Conservation (phyloP, 2,797 vertebrate genomes). For the Phrynocephalus forsythii region DNA sequence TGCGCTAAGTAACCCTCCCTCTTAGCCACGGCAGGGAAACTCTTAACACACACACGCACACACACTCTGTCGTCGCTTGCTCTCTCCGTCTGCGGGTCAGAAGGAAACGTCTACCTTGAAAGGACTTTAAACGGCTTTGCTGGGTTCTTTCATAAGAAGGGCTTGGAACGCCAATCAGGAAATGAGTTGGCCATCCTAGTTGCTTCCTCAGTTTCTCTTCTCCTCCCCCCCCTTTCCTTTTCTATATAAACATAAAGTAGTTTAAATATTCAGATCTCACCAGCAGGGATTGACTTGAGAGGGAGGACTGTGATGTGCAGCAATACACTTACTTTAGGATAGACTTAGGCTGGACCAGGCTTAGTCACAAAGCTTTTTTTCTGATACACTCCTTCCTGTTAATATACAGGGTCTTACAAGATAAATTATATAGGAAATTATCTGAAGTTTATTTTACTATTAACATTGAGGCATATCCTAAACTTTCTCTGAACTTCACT, state of each 20-base stretch:
- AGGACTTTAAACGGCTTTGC: slow-evolving; percentile 33
- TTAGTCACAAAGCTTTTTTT: background rate
- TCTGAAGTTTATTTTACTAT: background rate
- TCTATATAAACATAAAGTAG: background rate
- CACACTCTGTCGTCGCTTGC: background rate
- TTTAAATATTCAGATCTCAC: background rate
- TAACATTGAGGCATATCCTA: background rate
- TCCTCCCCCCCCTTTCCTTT: background rate
- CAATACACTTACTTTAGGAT: background rate
- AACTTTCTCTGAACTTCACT: background rate
- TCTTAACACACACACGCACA: background rate
- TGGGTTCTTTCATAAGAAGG: slow-evolving; percentile 4
- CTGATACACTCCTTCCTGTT: slow-evolving; percentile 4
- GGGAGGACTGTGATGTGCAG: background rate
- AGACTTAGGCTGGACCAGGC: background rate
- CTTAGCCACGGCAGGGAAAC: background rate
- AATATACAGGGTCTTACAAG: slow-evolving; percentile 7
- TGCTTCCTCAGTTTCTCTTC: background rate
- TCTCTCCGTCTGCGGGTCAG: background rate
- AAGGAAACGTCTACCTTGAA: slow-evolving; percentile 19
- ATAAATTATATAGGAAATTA: slow-evolving; percentile 20
- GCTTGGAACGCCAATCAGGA: background rate
- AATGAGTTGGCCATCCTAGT: background rate
- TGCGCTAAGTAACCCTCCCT: slow-evolving; percentile 40
- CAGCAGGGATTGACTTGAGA: slow-evolving; percentile 13